phyloP scores from a whole-genome alignment of 1,140 invertebrate genomes.

The Tetragonula clypearis region DNA sequence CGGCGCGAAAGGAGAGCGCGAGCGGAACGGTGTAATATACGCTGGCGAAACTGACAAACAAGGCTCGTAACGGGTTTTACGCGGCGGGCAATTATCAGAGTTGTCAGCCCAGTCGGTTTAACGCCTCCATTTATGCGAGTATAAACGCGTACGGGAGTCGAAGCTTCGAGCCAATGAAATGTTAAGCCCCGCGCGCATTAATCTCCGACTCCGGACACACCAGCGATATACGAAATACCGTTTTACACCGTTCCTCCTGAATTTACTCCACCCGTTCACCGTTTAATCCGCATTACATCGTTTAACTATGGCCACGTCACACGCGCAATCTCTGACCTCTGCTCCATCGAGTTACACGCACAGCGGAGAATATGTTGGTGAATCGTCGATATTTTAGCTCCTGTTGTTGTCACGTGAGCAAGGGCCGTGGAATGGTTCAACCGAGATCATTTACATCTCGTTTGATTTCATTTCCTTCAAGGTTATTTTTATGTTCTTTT shows the following conservation, averaged over 20 bases:
- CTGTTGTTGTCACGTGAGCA: too few species aligned
- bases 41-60: conserved; percentile 70
- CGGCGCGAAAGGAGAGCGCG: conserved; percentile 1
- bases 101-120: conserved; percentile 79
- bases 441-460: too few species aligned
- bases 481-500: too few species aligned
- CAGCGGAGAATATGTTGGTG: not conserved
- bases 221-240: conserved; percentile 70
- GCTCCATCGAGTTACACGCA: not conserved
- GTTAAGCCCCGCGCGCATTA: conserved; percentile 66
- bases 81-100: conserved; percentile 79
- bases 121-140: conserved; percentile 75
- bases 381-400: too few species aligned
- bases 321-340: not conserved
- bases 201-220: conserved; percentile 47
- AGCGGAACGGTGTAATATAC: conserved; percentile 43
- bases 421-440: too few species aligned
- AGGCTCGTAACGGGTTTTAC: conserved; percentile 77
- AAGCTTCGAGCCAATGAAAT: conserved; percentile 65
- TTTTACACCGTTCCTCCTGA: conserved; percentile 68
- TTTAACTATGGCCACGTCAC: conserved; percentile 10
- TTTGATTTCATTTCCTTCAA: too few species aligned
- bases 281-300: conserved; percentile 52
- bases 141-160: conserved; percentile 74
- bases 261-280: conserved; percentile 40